Evolutionary conservation across 2,113 vertebrate species (phyloP), one percentile per base, ranked within the genome.

Genomic region (Anolis carolinensis): DNA sequence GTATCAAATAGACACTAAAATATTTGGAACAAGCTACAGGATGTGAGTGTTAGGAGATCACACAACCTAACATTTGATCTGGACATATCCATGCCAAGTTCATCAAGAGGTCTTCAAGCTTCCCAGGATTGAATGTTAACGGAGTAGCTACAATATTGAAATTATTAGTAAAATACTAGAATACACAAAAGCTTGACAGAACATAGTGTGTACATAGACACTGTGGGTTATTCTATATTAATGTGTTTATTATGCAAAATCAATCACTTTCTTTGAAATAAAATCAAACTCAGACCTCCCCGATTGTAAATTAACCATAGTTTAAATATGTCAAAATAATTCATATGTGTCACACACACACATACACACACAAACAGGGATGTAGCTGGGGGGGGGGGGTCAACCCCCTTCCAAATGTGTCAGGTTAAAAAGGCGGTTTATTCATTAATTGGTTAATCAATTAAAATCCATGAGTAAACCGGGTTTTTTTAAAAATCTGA

Each of bases 1-100:
- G 63, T 20, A 71, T 88, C 84, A 91, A 71, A 55, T 13, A 76
- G 76, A 8, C 59, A 84, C 16, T 74, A 71, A 83, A 89, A 88
- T 30, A 83, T 25, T 20, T 0, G 1, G 27, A 0, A 2, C 65
- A 89, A 87, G 13, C 70, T 74, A 81, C 83, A 82, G 87, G 44
- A 65, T 65, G 77, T 0, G 0, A 88, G 13, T 0, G 2, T 75
- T 89, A 89, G n/a, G 36, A 81, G 44, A 91, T 76, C 88, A 80
- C 2, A 0, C 13, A 59, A 18, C 27, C 34, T 72, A 83, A 75
- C 65, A 86, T n/a, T 52, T 73, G 75, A 93, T 87, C 90, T 71
- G 83, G 52, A 78, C 0, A 0, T 55, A 59, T 7, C 0, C 0
- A 87, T 79, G 72, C 79, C 1, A 0, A 78, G 91, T 81, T 21